Conservation (phyloP, 2,113 vertebrate species). For the Cariama cristata region DNA sequence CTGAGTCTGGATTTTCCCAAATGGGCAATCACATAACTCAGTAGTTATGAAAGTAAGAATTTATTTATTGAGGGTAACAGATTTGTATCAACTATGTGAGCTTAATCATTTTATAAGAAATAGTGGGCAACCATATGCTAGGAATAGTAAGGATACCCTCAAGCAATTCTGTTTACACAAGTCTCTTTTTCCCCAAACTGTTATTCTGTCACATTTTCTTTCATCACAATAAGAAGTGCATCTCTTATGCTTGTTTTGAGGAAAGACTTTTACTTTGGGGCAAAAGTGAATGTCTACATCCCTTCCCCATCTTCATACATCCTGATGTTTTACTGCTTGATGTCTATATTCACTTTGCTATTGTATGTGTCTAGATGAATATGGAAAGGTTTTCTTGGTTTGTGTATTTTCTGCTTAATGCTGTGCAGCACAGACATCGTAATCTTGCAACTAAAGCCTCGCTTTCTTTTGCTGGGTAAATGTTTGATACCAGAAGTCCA, state of each 20-base stretch:
- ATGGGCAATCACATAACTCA: not conserved
- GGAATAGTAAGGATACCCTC: not conserved
- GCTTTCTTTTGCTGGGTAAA: not conserved
- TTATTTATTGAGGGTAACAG: not conserved
- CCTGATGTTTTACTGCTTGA: not conserved
- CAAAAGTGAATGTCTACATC: not conserved
- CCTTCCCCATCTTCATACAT: not conserved
- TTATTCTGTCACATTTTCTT: not conserved
- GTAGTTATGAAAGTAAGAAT: not conserved
- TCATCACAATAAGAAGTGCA: not conserved
- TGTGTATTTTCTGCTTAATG: not conserved
- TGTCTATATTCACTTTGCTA: not conserved
- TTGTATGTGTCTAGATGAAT: not conserved
- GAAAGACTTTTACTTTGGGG: not conserved
- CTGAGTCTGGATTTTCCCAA: not conserved
- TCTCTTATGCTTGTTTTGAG: not conserved
- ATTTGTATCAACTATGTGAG: not conserved
- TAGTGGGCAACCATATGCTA: not conserved
- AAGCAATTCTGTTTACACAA: not conserved
- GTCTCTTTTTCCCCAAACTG: not conserved
- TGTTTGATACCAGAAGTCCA: not conserved
- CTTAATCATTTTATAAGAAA: constrained; percentile 10
- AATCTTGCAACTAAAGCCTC: not conserved
- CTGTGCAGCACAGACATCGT: not conserved
- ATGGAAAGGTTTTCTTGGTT: not conserved